Conservation (phyloP, 2,797 vertebrate species). For the Xenopus petersii region DNA sequence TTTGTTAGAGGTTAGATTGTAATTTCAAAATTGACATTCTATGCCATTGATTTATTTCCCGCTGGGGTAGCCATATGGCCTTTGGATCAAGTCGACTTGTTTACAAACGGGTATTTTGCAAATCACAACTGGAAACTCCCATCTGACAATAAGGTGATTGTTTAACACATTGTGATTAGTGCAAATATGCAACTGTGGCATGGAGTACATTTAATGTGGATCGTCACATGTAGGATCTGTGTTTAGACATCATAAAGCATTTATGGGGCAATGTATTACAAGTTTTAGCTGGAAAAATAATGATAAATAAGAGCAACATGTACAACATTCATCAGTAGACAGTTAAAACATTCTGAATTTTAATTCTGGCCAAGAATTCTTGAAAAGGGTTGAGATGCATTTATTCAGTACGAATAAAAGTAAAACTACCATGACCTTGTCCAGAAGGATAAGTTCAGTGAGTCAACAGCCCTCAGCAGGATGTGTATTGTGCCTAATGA, state of each 20-base stretch:
- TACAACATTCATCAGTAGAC: too few relatives aligned
- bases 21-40: conserved; percentile 47
- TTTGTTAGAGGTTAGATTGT: conserved; percentile 43
- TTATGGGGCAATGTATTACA: too few relatives aligned
- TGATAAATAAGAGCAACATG: too few relatives aligned
- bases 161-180: too few relatives aligned
- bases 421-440: conserved; percentile 33
- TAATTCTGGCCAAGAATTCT: too few relatives aligned
- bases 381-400: not conserved
- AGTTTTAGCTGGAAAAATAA: too few relatives aligned
- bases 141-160: too few relatives aligned
- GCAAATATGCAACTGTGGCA: too few relatives aligned
- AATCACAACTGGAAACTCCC: not conserved
- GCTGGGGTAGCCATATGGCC: conserved; percentile 25
- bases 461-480: conserved; percentile 36
- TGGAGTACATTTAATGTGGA: too few relatives aligned
- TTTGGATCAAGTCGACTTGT: conserved; percentile 35
- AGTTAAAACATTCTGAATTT: too few relatives aligned
- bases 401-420: conserved; percentile 3
- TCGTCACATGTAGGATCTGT: too few relatives aligned
- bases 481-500: conserved; percentile 46
- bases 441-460: conserved; percentile 42
- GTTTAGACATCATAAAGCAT: too few relatives aligned
- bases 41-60: conserved; percentile 37
- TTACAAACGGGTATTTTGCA: conserved; percentile 31